Conservation (phyloP, 2,888 invertebrate species). For the Miltochrista miniata region DNA sequence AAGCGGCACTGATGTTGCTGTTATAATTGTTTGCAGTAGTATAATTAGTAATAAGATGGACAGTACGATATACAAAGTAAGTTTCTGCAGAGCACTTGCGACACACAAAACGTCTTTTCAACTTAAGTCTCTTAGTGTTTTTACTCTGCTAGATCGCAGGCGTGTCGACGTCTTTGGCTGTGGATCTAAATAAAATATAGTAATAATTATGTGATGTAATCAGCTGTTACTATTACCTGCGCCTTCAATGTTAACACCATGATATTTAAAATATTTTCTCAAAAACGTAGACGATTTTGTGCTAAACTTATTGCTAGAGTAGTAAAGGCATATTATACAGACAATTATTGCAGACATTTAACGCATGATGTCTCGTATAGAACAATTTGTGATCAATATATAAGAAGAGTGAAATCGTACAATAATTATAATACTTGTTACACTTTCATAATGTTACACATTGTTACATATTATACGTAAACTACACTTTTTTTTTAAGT, state of each 20-base stretch:
- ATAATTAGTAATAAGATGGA: conserved; percentile 66
- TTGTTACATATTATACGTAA: conserved; percentile 73
- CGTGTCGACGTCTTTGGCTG: conserved; percentile 67
- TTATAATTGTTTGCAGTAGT: conserved; percentile 49
- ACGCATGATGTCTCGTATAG: conserved; percentile 61
- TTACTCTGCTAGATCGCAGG: conserved; percentile 44
- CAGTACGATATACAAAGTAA: conserved; percentile 77
- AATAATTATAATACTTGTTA: conserved; percentile 76
- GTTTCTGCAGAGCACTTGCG: conserved; percentile 76
- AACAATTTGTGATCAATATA: conserved; percentile 72
- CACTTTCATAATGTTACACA: conserved; percentile 76
- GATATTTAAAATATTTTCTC: conserved; percentile 42
- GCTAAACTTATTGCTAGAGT: conserved; percentile 54
- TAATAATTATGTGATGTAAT: conserved; percentile 44
- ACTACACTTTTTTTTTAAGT: conserved; percentile 74
- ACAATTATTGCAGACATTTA: conserved; percentile 58
- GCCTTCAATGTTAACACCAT: conserved; percentile 58
- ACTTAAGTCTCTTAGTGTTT: conserved; percentile 42
- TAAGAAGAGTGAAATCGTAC: conserved; percentile 78
- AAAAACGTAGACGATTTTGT: conserved; percentile 36
- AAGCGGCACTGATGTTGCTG: conserved; percentile 45
- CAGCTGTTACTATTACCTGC: conserved; percentile 47
- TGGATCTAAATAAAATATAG: conserved; percentile 48
- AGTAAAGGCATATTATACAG: conserved; percentile 35
- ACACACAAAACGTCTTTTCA: conserved; percentile 71